A percentile compares a stretch with the other conserved stretches of the same genome.
Conservation (phyloP, 2,113 vertebrate genomes). For the Euleptes europaea region DNA sequence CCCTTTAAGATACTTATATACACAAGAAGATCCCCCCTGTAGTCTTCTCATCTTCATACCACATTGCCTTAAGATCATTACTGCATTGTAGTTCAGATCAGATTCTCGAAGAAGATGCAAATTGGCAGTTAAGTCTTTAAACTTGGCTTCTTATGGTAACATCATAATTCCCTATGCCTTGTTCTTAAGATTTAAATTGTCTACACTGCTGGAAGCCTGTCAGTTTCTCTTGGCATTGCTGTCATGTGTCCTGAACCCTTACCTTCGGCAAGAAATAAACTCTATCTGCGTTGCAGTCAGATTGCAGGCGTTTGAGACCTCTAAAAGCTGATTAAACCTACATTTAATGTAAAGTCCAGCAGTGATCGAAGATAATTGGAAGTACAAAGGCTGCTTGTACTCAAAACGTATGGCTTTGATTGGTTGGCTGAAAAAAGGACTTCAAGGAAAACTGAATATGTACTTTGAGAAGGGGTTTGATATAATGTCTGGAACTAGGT, state of each 20-base stretch:
- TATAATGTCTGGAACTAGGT: not conserved
- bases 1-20: constrained; percentile 63
- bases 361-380: not conserved
- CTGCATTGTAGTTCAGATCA: constrained; percentile 10
- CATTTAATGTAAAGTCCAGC: not conserved
- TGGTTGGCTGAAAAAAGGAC: not conserved
- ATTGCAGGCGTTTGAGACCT: not conserved
- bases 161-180: not conserved
- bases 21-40: constrained; percentile 64
- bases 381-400: not conserved
- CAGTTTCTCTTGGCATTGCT: not conserved
- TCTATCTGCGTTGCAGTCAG: accelerated
- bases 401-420: not conserved
- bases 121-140: constrained; percentile 33
- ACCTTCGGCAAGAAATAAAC: not conserved
- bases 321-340: not conserved
- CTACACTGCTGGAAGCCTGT: not conserved
- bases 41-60: constrained; percentile 64
- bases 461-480: not conserved
- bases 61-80: constrained; percentile 39
- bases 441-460: not conserved
- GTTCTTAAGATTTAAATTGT: not conserved
- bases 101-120: not conserved
- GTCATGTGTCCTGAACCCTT: not conserved
- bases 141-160: constrained; percentile 33